Percentiles rank a stretch among this genome's conserved stretches.
Conservation (phyloP, 2,797 vertebrate genomes). For the Microchirus variegatus region DNA sequence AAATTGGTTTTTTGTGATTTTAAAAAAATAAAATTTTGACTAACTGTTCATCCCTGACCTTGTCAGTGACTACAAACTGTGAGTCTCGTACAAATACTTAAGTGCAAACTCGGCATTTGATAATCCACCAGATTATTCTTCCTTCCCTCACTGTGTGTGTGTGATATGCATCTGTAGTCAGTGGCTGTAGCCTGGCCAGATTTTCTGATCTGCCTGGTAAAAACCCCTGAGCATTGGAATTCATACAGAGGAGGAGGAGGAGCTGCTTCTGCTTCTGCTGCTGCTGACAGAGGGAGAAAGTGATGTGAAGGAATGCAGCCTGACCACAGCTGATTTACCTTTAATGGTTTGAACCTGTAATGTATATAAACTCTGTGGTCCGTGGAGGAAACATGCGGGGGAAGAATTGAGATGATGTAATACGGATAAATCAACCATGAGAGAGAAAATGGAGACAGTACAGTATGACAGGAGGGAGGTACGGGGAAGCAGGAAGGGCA, state of each 20-base stretch:
- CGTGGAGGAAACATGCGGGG: neutral
- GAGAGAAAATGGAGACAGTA: constrained; percentile 5
- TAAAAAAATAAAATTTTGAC: too few species aligned
- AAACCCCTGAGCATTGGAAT: neutral
- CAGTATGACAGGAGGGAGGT: constrained; percentile 8
- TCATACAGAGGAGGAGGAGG: constrained; percentile 26
- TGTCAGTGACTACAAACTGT: too few species aligned
- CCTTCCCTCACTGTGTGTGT: neutral
- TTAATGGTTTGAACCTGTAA: constrained; percentile 20
- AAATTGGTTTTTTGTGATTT: too few species aligned
- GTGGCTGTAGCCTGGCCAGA: neutral
- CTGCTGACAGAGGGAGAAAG: constrained; percentile 39
- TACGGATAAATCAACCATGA: neutral
- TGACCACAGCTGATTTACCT: neutral
- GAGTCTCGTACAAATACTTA: too few species aligned
- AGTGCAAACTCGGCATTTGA: neutral
- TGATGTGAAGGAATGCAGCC: constrained; percentile 36
- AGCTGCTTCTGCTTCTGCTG: neutral
- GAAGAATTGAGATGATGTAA: fast-evolving
- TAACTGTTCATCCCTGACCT: too few species aligned
- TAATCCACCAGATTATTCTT: neutral
- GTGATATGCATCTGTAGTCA: neutral
- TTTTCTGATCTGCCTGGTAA: neutral
- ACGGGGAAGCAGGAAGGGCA: constrained; percentile 28
- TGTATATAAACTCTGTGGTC: constrained; percentile 9